These are phyloP conservation scores for Actinostola sp. DNA, from an alignment of 92 coral and sea anemone genomes.

Conservation along the genomic window DNA sequence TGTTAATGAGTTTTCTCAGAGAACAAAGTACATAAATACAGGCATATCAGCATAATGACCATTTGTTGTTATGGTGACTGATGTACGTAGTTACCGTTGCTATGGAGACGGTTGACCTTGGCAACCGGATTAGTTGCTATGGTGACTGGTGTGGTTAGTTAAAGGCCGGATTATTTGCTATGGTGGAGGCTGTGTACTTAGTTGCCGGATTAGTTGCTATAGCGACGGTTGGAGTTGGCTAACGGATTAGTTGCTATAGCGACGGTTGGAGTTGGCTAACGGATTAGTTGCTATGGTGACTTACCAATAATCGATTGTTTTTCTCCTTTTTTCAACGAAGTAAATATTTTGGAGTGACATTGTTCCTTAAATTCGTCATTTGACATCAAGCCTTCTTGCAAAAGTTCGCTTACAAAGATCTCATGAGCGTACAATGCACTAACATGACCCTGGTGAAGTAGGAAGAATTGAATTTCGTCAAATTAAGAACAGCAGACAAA, in stretches of 20 bases:
- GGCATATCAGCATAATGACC: background rate
- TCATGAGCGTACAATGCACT: slow-evolving; percentile 65
- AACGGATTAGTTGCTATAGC: no score
- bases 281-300: background rate
- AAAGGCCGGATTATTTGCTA: no score
- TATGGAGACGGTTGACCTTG: no score
- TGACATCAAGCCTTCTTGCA: slow-evolving; percentile 11
- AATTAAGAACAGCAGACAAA: background rate
- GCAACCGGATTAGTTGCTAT: no score
- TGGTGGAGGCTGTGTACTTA: no score
- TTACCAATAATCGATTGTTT: slow-evolving; percentile 12
- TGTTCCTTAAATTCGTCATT: slow-evolving; percentile 37
- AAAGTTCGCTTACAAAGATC: slow-evolving; percentile 45
- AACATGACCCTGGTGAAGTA: slow-evolving; percentile 55
- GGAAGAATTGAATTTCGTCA: background rate
- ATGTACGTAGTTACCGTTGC: no score
- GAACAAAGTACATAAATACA: no score
- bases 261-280: no score
- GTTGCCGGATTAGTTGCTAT: no score
- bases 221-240: no score
- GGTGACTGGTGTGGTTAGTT: no score
- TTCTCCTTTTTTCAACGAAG: background rate
- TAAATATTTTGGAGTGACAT: slow-evolving; percentile 18
- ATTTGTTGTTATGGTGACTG: background rate
- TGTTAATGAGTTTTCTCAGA: no score